Evolutionary conservation across 1,140 invertebrate species (phyloP).

Genomic region (Ceratosolen fusciceps): DNA sequence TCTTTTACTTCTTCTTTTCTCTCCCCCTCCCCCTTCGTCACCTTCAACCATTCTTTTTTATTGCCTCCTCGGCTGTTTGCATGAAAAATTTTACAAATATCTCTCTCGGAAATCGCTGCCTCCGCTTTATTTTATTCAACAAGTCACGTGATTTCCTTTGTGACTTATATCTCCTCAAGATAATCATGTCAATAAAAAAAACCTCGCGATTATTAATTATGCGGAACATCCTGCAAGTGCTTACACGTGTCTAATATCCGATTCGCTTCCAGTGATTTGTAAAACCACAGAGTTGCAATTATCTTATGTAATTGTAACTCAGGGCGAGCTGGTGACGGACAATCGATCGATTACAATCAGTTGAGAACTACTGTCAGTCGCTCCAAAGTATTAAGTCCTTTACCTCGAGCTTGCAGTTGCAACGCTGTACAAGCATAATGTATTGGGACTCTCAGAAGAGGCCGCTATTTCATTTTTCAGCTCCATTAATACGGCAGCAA

Average conservation of each 20-base stretch:
- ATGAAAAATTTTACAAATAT: background rate
- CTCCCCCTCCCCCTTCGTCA: no score
- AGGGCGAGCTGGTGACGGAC: background rate
- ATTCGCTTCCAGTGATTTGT: background rate
- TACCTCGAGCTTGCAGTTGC: background rate
- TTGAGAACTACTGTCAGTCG: no score
- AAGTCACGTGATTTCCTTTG: no score
- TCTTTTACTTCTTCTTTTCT: background rate
- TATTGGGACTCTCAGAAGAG: background rate
- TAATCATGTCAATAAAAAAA: no score
- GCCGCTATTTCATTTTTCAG: background rate
- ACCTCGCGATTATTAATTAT: background rate
- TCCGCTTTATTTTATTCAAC: background rate
- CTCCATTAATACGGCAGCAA: background rate
- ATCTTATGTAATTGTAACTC: no score
- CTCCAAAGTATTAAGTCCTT: background rate
- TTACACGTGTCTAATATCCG: background rate
- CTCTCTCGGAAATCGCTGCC: background rate
- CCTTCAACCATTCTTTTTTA: no score
- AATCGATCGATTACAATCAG: background rate
- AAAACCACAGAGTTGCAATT: no score
- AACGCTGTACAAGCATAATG: background rate
- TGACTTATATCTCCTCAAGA: background rate
- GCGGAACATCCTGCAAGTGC: background rate
- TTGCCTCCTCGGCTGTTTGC: background rate